Evolutionary conservation across 1,140 invertebrate genomes (phyloP).

Genomic region (Drosophila erecta): DNA sequence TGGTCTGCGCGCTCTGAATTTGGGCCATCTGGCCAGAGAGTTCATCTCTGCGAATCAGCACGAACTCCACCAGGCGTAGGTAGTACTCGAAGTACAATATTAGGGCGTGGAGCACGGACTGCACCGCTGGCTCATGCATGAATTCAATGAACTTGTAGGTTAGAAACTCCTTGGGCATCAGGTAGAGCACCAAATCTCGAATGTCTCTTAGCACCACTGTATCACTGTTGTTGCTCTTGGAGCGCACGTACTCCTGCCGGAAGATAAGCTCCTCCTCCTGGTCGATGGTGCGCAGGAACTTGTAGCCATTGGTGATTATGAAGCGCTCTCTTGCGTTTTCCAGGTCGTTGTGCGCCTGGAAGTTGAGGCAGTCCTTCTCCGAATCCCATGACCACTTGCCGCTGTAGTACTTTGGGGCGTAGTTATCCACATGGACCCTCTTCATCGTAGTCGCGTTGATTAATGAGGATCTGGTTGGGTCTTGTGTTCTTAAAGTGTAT

Average conservation of each 20-base stretch:
- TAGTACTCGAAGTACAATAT: slow-evolving; percentile 82
- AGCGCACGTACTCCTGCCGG: slow-evolving; percentile 55
- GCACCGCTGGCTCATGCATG: slow-evolving; percentile 54
- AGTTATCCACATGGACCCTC: slow-evolving; percentile 51
- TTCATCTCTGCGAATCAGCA: slow-evolving; percentile 75
- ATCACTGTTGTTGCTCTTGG: slow-evolving; percentile 53
- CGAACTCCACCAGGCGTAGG: slow-evolving; percentile 70
- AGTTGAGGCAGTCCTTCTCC: slow-evolving; percentile 49
- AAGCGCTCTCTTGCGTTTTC: slow-evolving; percentile 47
- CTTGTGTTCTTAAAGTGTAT: not conserved
- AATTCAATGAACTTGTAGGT: slow-evolving; percentile 57
- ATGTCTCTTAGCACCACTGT: slow-evolving; percentile 62
- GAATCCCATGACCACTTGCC: slow-evolving; percentile 73
- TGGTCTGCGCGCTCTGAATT: slow-evolving; percentile 70
- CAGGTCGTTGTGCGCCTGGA: slow-evolving; percentile 52
- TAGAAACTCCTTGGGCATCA: slow-evolving; percentile 61
- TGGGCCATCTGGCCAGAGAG: slow-evolving; percentile 46
- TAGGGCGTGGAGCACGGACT: slow-evolving; percentile 59
- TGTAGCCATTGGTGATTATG: slow-evolving; percentile 57
- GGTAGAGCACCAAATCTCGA: slow-evolving; percentile 68
- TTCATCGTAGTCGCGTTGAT: slow-evolving; percentile 19
- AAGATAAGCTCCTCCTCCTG: slow-evolving; percentile 80
- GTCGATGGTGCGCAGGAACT: slow-evolving; percentile 58
- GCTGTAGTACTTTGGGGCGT: slow-evolving; percentile 62
- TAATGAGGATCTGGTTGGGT: not conserved